Evolutionary conservation across 2,797 vertebrate genomes (phyloP), one percentile per base, ranked within the genome.

Genomic region (Poecilia picta): DNA sequence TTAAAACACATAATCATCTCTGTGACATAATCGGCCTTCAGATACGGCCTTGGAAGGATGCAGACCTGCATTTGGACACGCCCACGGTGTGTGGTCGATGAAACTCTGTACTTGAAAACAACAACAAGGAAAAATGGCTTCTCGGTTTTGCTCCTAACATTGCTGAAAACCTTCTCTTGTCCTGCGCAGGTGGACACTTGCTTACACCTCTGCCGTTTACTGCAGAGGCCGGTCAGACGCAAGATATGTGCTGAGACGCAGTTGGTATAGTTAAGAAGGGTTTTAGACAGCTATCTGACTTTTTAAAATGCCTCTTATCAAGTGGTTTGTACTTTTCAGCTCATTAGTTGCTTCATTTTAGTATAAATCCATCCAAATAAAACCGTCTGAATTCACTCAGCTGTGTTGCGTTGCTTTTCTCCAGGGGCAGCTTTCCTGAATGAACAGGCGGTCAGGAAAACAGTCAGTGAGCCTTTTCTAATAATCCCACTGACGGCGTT

Each of bases 401-500:
- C 33, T 28, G n/a, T 16, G 36, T 8, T 28, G 31, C 39, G 12
- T 25, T 68, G 39, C 13, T 51, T 39, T 49, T 15, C 71, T 64
- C 72, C 75, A 77, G 62, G 20, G 78, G 72, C 81, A 77, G 62
- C 76, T 77, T 72, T 89, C 39, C 8, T 74, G 25, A 81, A 81
- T 33, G 46, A 66, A 77, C 83, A 39, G 47, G 71, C 53, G 86
- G 76, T 87, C 84, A 83, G 76, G 45, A 85, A 76, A 75, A 76
- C 75, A 79, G 85, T 76, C 76, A 70, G 79, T 82, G 62, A 84
- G 86, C 75, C 73, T 72, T 55, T 43, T 55, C 73, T 57, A 73
- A 74, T 74, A 74, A 83, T 88, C 77, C 83, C 83, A 74, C 83
- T 55, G 11, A 68, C 57, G 77, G 62, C 85, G 49, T 83, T 86